Conservation (phyloP, 2,797 vertebrate genomes). For the Podarcis lilfordi region DNA sequence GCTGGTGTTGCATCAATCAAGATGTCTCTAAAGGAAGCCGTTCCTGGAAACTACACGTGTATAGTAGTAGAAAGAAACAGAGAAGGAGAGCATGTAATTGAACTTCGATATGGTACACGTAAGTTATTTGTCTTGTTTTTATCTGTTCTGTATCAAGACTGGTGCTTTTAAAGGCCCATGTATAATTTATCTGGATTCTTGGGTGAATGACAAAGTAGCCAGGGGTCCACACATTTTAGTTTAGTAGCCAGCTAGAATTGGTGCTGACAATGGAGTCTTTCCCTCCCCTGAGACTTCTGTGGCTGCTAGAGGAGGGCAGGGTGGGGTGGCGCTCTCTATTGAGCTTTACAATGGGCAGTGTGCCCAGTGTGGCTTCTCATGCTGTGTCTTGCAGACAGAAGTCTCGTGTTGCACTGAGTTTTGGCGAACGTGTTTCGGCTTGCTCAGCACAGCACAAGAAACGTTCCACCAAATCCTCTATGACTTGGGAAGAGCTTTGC, state of each 20-base stretch:
- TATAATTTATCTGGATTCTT: not conserved
- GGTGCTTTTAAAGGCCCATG: not conserved
- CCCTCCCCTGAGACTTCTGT: not conserved
- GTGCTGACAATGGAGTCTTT: not conserved
- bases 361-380: not conserved
- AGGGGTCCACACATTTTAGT: not conserved
- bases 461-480: not conserved
- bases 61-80: slow-evolving; percentile 76
- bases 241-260: not conserved
- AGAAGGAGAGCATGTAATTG: slow-evolving; percentile 68
- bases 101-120: slow-evolving; percentile 66
- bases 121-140: slow-evolving; percentile 47
- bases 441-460: not conserved
- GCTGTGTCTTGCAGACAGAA: not conserved
- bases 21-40: slow-evolving; percentile 43
- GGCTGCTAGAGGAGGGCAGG: too few relatives aligned
- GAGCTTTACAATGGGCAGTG: not conserved
- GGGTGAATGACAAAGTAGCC: not conserved
- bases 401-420: not conserved
- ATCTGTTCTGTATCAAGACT: not conserved
- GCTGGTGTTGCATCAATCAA: slow-evolving; percentile 70
- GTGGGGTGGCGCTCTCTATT: too few relatives aligned
- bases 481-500: not conserved
- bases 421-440: not conserved
- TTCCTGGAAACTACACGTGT: slow-evolving; percentile 76